Evolutionary conservation across 2,888 invertebrate genomes (phyloP).

Genomic region (Heteromurus nitidus): DNA sequence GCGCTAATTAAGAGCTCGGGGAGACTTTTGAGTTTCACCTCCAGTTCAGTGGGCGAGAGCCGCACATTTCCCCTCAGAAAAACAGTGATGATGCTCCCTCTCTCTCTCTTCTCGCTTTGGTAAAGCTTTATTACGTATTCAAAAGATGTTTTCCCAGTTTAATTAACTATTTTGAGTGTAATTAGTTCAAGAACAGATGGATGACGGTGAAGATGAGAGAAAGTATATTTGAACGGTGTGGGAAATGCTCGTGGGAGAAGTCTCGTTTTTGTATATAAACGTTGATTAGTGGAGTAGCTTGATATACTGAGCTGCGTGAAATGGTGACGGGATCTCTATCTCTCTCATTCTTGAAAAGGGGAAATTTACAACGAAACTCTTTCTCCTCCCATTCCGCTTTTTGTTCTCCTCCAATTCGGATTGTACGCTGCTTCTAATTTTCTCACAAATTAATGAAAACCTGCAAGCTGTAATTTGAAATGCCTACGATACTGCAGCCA

Average conservation of each 20-base stretch:
- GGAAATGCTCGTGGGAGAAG: neutral
- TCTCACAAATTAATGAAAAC: neutral
- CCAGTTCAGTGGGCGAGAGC: neutral
- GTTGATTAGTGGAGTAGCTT: neutral
- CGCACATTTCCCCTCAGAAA: neutral
- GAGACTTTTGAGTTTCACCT: slow-evolving; percentile 46
- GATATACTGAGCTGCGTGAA: neutral
- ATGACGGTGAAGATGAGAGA: slow-evolving; percentile 6
- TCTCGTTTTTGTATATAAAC: neutral
- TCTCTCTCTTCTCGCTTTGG: neutral
- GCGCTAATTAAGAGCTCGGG: slow-evolving; percentile 51
- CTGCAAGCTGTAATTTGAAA: too few species aligned
- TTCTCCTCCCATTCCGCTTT: neutral
- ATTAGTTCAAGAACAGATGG: slow-evolving; percentile 54
- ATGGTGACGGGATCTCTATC: neutral
- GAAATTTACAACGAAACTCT: neutral
- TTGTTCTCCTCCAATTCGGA: neutral
- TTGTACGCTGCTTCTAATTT: neutral
- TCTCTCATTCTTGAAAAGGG: neutral
- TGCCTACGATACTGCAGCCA: too few species aligned
- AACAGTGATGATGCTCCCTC: neutral
- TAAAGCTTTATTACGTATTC: slow-evolving; percentile 55
- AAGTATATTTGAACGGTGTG: too few species aligned
- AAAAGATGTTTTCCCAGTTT: slow-evolving; percentile 60
- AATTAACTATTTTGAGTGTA: slow-evolving; percentile 63